Evolutionary conservation across 2,888 invertebrate species (phyloP).

Genomic region (Drosophila longiperda): DNA sequence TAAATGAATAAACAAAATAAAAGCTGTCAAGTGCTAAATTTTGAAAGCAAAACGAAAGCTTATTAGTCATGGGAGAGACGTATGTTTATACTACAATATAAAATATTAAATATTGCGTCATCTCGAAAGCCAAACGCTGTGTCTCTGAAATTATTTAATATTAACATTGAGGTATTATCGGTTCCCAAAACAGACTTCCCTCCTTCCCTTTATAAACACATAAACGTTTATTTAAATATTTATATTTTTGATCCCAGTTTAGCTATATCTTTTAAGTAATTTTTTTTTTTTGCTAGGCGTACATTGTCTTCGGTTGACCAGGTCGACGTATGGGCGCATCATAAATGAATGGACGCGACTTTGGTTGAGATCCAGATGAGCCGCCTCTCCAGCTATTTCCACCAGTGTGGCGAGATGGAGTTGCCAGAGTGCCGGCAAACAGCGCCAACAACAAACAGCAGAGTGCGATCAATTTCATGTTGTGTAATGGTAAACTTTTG

Average conservation of each 20-base stretch:
- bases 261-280: neutral
- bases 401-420: conserved; percentile 55
- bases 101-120: neutral
- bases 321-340: conserved; percentile 57
- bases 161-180: neutral
- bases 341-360: conserved; percentile 46
- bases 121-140: neutral
- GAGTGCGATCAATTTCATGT: conserved; percentile 54
- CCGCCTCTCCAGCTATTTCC: conserved; percentile 35
- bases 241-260: conserved; percentile 20
- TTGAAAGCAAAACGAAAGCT: conserved; percentile 34
- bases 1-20: neutral
- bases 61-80: neutral
- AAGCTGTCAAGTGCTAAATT: neutral
- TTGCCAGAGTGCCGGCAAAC: conserved; percentile 19
- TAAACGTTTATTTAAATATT: conserved; percentile 5
- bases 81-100: neutral
- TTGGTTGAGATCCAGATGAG: conserved; percentile 18
- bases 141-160: neutral
- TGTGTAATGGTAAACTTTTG: neutral
- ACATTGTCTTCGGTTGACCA: conserved; percentile 52
- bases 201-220: neutral
- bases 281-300: conserved; percentile 46
- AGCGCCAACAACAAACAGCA: conserved; percentile 47
- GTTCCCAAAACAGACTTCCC: neutral